Conservation (phyloP, 2,113 vertebrate genomes). For the Eulacestoma nigropectus region DNA sequence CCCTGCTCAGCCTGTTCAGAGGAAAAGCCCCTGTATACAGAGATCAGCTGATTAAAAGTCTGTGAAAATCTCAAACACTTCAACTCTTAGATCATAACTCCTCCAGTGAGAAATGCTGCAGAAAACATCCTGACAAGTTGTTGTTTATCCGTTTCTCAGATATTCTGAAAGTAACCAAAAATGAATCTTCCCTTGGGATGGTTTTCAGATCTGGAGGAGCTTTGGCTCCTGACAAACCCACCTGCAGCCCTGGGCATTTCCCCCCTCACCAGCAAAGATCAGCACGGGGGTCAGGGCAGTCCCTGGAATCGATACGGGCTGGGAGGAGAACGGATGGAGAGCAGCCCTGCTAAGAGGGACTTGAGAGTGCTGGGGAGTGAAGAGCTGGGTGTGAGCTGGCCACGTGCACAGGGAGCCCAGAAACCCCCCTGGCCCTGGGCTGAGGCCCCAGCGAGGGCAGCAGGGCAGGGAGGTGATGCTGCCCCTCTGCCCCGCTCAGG, state of each 20-base stretch:
- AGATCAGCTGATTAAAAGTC: background rate
- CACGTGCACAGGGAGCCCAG: background rate
- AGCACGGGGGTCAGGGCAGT: background rate
- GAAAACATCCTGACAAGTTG: background rate
- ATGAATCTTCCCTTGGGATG: background rate
- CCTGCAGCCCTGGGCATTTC: background rate
- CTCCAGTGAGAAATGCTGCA: background rate
- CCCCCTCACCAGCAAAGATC: background rate
- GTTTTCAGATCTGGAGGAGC: background rate
- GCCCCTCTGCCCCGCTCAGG: background rate
- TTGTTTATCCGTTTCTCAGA: background rate
- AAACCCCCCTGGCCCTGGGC: background rate
- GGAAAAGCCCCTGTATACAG: background rate
- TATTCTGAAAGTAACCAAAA: background rate
- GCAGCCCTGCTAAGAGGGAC: background rate
- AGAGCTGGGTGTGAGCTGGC: background rate
- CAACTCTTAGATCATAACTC: background rate
- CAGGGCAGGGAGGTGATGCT: background rate
- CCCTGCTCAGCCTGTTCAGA: background rate
- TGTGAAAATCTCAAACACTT: background rate
- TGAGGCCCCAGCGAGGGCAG: background rate
- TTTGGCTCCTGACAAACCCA: background rate
- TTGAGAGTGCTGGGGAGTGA: background rate
- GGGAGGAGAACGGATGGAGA: background rate
- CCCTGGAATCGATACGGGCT: fast-evolving